Percentiles rank a stretch among this genome's conserved stretches.
These are phyloP conservation scores for Diadromus collaris DNA, from an alignment of 2,888 invertebrate species.

Conservation along the genomic window DNA sequence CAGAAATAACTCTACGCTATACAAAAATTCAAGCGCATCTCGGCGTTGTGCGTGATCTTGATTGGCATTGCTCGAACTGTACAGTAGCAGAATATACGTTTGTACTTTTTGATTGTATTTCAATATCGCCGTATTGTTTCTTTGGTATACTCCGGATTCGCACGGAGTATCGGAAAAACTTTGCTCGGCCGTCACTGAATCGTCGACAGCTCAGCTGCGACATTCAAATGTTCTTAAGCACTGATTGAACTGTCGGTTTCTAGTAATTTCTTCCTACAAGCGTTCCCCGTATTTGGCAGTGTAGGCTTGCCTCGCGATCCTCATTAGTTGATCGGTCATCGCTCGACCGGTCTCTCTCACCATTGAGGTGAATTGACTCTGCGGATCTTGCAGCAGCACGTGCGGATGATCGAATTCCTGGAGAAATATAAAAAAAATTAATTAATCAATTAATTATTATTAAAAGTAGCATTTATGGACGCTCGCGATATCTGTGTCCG, in stretches of 20 bases:
- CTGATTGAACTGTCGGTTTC: constrained; percentile 2
- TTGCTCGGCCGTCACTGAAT: neutral
- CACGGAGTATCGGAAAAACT: constrained; percentile 7
- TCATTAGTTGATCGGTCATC: constrained; percentile 80
- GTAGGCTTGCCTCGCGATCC: constrained; percentile 81
- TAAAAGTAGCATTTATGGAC: no score
- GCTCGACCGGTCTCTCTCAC: constrained; percentile 84
- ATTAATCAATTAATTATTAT: no score
- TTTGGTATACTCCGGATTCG: constrained; percentile 24
- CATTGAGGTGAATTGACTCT: constrained; percentile 82
- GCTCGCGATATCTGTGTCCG: no score
- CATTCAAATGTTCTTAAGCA: neutral
- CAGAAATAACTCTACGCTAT: neutral
- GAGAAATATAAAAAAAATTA: constrained; percentile 37
- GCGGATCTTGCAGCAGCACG: constrained; percentile 81
- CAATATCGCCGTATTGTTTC: constrained; percentile 14
- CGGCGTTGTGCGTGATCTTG: constrained; percentile 4
- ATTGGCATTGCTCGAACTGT: constrained; percentile 36
- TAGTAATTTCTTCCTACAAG: constrained; percentile 5
- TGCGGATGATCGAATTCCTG: constrained; percentile 86
- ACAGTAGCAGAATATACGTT: neutral
- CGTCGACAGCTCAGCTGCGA: neutral
- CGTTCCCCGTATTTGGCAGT: constrained; percentile 67
- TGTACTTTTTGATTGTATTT: neutral
- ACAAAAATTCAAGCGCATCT: constrained; percentile 9